phyloP scores from a whole-genome alignment of 2,888 invertebrate species.

The Pecten maximus region DNA sequence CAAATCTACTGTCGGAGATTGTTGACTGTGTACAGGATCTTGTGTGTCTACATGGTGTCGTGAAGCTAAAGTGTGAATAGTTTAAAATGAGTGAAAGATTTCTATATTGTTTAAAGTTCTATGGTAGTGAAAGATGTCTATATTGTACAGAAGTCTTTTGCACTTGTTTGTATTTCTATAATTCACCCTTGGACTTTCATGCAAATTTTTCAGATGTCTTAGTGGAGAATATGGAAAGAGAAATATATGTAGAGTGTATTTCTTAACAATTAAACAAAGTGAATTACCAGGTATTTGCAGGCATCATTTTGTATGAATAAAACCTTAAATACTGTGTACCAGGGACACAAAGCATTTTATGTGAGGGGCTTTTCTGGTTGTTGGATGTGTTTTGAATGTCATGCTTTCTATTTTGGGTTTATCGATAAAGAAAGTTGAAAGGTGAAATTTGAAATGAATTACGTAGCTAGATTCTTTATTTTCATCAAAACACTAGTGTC shows the following conservation, averaged over 20 bases:
- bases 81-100: background rate
- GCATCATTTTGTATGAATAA: too few relatives aligned
- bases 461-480: background rate
- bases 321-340: too few relatives aligned
- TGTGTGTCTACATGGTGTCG: background rate
- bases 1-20: background rate
- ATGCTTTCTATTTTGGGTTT: too few relatives aligned
- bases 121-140: too few relatives aligned
- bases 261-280: too few relatives aligned
- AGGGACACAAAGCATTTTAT: too few relatives aligned
- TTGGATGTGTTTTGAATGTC: too few relatives aligned
- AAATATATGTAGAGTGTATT: background rate
- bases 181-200: background rate
- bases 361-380: too few relatives aligned
- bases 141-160: background rate
- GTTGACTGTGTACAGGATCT: background rate
- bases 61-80: background rate
- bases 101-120: background rate
- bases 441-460: background rate
- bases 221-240: background rate
- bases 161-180: background rate
- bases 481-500: background rate
- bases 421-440: background rate
- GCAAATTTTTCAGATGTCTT: conserved; percentile 5
- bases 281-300: too few relatives aligned